phyloP scores from a whole-genome alignment of 2,797 vertebrate species.

The Hozukius guyotensis region DNA sequence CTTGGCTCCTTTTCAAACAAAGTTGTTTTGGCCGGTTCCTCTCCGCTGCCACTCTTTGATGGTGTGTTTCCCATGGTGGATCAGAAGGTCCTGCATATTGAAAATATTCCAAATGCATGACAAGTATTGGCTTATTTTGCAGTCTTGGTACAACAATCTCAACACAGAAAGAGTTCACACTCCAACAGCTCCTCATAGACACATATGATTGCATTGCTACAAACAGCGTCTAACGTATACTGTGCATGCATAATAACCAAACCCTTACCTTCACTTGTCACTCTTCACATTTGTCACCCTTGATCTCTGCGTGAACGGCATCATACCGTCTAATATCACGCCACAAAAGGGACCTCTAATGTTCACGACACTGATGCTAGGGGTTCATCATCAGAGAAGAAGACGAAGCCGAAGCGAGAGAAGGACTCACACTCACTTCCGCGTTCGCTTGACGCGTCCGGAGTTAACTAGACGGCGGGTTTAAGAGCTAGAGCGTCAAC shows the following conservation, averaged over 20 bases:
- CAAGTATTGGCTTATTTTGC: background rate
- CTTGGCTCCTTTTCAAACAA: slow-evolving; percentile 83
- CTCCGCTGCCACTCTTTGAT: slow-evolving; percentile 62
- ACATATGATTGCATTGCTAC: slow-evolving; percentile 17
- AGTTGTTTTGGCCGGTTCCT: slow-evolving; percentile 76
- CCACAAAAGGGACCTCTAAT: slow-evolving; percentile 34
- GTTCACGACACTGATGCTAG: slow-evolving; percentile 58
- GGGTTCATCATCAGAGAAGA: slow-evolving; percentile 35
- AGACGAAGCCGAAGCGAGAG: slow-evolving; percentile 12
- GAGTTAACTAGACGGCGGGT: background rate
- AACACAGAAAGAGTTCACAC: slow-evolving; percentile 53
- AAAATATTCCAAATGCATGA: slow-evolving; percentile 3
- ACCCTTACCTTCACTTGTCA: slow-evolving; percentile 65
- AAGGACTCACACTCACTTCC: background rate
- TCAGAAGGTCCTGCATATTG: slow-evolving; percentile 45
- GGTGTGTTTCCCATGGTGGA: slow-evolving; percentile 74
- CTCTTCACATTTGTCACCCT: slow-evolving; percentile 33
- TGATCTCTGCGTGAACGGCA: slow-evolving; percentile 27
- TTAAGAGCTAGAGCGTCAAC: background rate
- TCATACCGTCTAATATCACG: slow-evolving; percentile 37
- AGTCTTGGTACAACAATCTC: slow-evolving; percentile 34
- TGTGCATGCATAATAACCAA: background rate
- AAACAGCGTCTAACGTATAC: background rate
- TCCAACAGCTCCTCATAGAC: slow-evolving; percentile 49
- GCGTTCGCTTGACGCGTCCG: slow-evolving; percentile 12